phyloP scores from a whole-genome alignment of 1,140 invertebrate species.

The Trichonephila clavata region DNA sequence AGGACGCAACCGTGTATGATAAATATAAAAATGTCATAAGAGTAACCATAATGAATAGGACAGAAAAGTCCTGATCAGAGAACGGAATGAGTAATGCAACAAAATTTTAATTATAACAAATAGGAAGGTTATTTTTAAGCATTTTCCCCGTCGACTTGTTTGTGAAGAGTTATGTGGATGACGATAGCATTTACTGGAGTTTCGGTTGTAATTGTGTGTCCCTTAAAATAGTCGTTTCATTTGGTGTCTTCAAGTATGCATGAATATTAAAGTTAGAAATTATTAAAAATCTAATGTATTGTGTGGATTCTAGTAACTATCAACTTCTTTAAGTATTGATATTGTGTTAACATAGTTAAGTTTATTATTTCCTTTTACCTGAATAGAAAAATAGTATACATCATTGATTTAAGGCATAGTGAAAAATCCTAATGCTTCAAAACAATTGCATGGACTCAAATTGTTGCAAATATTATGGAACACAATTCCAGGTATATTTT shows the following conservation, averaged over 20 bases:
- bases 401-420: too few relatives aligned
- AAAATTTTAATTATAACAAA: slow-evolving; percentile 14
- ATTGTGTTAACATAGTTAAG: too few relatives aligned
- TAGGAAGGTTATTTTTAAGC: not conserved
- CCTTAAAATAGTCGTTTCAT: not conserved
- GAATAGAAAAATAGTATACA: too few relatives aligned
- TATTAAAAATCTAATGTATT: too few relatives aligned
- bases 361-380: too few relatives aligned
- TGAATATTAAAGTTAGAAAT: too few relatives aligned
- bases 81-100: not conserved
- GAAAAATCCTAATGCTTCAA: too few relatives aligned
- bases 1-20: not conserved
- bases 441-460: too few relatives aligned
- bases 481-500: too few relatives aligned
- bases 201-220: not conserved
- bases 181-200: not conserved
- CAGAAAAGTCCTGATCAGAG: not conserved
- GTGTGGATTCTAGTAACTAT: too few relatives aligned
- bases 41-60: slow-evolving; percentile 19
- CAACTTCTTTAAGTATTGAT: too few relatives aligned
- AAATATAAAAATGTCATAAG: slow-evolving; percentile 14
- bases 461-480: too few relatives aligned
- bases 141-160: not conserved
- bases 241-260: not conserved
- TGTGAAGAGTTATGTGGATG: not conserved